Conservation (phyloP, 2,797 vertebrate species). For the Myiothlypis coronata region DNA sequence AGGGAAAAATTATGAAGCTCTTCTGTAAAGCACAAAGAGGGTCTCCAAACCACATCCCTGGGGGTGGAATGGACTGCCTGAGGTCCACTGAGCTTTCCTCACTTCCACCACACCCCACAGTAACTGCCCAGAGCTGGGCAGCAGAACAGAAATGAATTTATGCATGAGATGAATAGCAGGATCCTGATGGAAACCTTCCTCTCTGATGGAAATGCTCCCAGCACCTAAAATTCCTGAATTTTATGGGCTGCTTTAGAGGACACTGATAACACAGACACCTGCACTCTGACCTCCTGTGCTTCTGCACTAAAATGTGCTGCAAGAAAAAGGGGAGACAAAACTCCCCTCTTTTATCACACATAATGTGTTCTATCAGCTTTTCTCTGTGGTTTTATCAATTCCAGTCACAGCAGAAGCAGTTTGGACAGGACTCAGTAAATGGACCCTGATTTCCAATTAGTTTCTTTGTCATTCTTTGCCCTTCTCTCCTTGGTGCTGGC, state of each 20-base stretch:
- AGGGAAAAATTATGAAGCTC: not conserved
- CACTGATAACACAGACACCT: not conserved
- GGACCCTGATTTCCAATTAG: conserved; percentile 18
- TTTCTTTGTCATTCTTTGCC: conserved; percentile 32
- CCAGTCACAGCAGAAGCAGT: not conserved
- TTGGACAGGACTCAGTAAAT: conserved; percentile 1
- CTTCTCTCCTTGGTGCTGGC: not conserved
- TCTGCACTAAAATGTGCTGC: fast-evolving
- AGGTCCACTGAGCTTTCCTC: not conserved
- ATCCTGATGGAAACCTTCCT: not conserved
- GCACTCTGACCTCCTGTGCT: not conserved
- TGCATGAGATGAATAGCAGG: not conserved
- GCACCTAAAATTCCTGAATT: not conserved
- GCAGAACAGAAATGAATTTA: not conserved
- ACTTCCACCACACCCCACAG: not conserved
- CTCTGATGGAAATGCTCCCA: not conserved
- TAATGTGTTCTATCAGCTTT: not conserved
- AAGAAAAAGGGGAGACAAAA: not conserved
- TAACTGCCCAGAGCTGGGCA: not conserved
- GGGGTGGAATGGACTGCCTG: not conserved
- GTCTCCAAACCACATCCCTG: not conserved
- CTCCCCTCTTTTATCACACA: not conserved
- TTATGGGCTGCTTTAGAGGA: not conserved
- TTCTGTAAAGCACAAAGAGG: not conserved
- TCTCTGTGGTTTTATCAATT: not conserved